Conservation (phyloP, 2,888 invertebrate genomes). For the Amphipoea lucens region DNA sequence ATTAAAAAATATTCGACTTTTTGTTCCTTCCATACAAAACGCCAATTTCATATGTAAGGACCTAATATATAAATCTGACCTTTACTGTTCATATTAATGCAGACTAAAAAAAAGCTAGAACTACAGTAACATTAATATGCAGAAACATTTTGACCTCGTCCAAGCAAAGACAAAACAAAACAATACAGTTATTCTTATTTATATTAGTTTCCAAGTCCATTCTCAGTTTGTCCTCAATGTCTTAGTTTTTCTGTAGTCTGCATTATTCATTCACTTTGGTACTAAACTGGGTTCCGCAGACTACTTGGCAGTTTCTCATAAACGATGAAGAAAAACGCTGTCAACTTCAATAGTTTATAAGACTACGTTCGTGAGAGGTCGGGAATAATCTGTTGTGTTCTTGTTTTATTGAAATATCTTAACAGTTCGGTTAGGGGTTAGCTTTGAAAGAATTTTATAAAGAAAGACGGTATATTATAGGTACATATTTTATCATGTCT, state of each 20-base stretch:
- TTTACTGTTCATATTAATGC: not conserved
- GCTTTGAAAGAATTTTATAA: not conserved
- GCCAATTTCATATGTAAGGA: too few species aligned
- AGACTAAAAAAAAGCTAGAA: slow-evolving; percentile 7
- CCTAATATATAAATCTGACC: not conserved
- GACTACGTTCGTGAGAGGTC: slow-evolving; percentile 43
- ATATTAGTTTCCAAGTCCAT: slow-evolving; percentile 47
- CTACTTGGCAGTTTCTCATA: slow-evolving; percentile 50
- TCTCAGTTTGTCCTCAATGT: slow-evolving; percentile 33
- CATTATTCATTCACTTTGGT: slow-evolving; percentile 59
- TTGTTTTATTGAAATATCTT: slow-evolving; percentile 50
- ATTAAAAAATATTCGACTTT: too few species aligned
- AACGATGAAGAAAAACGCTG: slow-evolving; percentile 59
- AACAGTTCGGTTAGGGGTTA: not conserved
- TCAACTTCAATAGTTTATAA: slow-evolving; percentile 63
- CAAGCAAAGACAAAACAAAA: slow-evolving; percentile 12
- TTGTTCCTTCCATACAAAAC: too few species aligned
- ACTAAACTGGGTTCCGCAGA: slow-evolving; percentile 50
- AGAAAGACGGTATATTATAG: not conserved
- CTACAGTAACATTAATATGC: slow-evolving; percentile 25
- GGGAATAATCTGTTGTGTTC: slow-evolving; percentile 51
- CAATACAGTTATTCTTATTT: slow-evolving; percentile 45
- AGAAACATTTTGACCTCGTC: slow-evolving; percentile 18
- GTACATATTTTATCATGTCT: not conserved
- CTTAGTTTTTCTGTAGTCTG: slow-evolving; percentile 49